Base-by-base conservation (phyloP, 2,797 vertebrate species). In the Poecilia wingei region DNA sequence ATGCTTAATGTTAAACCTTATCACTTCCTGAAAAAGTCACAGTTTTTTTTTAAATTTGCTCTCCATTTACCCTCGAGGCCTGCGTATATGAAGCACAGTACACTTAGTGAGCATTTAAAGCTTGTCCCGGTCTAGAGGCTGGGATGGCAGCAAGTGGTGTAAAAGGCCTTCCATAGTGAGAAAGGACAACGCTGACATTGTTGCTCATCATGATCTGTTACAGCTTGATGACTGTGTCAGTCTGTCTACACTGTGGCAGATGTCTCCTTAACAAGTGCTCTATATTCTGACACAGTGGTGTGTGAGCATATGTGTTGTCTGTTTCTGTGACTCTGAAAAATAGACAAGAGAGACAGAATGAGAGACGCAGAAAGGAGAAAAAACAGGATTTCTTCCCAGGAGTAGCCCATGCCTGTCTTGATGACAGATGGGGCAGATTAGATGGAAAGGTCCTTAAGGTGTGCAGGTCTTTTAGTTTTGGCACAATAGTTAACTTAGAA, bases 371-470 rank as follows among this genome's bases (percentile, higher is more conserved):
- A 80, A 68, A 86, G 86, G 89, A 59, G 88, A 86, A 89, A 74
- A 82, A 61, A 7, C 10, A 12, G n/a, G 76, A 84, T 83, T 79
- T 89, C 79, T 89, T 82, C 88, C 78, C 78, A 84, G 84, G 86
- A 86, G 80, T 82, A 86, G 84, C 92, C 89, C 81, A 79, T 87
- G 90, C 87, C 90, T 93, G 91, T 93, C 89, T 92, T 89, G 84
- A 87, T 86, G 92, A 87, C 92, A 94, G 92, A 93, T 92, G 91
- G 85, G 86, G 76, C 76, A 80, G 80, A 94, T 94, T 89, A 92
- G 90, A 90, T 86, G 72, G 77, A 84, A 72, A 78, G 81, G 83
- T 70, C 87, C 84, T 85, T 81, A 75, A 87, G 88, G 86, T 81
- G 84, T 71, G 46, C 39, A 22, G 75, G 69, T 82, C 80, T 82